These are phyloP conservation scores for Liparis tanakae DNA, from an alignment of 2,797 vertebrate genomes.

Conservation along the genomic window DNA sequence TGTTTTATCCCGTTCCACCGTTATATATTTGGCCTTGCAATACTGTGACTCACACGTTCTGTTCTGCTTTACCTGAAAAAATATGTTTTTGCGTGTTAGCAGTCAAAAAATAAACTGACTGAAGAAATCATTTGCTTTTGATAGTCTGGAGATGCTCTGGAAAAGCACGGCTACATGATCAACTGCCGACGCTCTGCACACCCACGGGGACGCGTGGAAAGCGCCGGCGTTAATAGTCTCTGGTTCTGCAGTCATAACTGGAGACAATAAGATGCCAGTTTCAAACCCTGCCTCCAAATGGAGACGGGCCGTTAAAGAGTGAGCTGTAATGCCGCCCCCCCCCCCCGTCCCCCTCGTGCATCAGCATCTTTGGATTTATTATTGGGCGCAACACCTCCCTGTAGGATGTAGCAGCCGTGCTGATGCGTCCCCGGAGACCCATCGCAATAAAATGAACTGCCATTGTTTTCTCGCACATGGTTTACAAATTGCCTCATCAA, in stretches of 20 bases:
- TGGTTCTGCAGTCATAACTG: conserved; percentile 38
- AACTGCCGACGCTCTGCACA: conserved; percentile 9
- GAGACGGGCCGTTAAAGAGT: conserved; percentile 62
- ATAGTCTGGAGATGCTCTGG: neutral
- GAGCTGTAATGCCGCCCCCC: conserved; percentile 44
- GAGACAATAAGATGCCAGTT: conserved; percentile 33
- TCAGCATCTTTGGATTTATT: conserved; percentile 72
- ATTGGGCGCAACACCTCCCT: conserved; percentile 48
- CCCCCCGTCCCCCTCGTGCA: conserved; percentile 40
- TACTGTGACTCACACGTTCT: no score
- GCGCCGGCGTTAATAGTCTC: conserved; percentile 27
- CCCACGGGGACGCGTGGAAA: conserved; percentile 40
- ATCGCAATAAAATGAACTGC: conserved; percentile 74
- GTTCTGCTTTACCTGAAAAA: neutral
- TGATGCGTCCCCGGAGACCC: conserved; percentile 71
- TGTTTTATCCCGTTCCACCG: no score
- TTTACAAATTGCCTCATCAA: conserved; percentile 80
- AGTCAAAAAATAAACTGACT: neutral
- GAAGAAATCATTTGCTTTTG: neutral
- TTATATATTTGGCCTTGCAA: no score
- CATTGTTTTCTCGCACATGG: conserved; percentile 72
- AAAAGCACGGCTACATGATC: conserved; percentile 35
- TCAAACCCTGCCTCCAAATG: conserved; percentile 56
- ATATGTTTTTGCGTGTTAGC: neutral
- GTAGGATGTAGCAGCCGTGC: conserved; percentile 50